phyloP scores from a whole-genome alignment of 2,113 vertebrate species.

The Onychostruthus taczanowskii region DNA sequence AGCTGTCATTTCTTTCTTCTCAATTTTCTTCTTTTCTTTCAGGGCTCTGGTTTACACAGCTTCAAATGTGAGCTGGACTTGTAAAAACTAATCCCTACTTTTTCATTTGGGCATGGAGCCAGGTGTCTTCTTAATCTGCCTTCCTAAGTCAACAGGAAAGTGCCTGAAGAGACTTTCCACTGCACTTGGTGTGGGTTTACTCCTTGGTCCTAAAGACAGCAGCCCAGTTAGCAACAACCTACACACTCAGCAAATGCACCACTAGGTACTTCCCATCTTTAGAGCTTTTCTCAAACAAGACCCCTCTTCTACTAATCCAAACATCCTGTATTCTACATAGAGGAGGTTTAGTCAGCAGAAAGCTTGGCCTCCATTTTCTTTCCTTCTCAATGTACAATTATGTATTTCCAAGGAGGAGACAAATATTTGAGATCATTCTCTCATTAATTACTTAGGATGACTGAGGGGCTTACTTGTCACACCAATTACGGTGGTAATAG shows the following conservation, averaged over 20 bases:
- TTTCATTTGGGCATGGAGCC: not conserved
- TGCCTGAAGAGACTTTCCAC: not conserved
- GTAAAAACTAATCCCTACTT: not conserved
- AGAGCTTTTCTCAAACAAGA: not conserved
- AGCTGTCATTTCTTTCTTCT: not conserved
- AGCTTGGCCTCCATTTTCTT: not conserved
- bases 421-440: not conserved
- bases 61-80: not conserved
- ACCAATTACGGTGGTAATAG: constrained; percentile 80
- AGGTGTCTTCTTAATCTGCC: not conserved
- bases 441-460: not conserved
- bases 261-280: not conserved
- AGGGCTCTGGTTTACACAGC: not conserved
- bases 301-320: not conserved
- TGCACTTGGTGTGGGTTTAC: not conserved
- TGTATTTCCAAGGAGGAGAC: not conserved
- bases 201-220: not conserved
- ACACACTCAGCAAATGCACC: not conserved
- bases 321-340: not conserved
- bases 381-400: not conserved
- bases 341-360: not conserved
- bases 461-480: constrained; percentile 78
- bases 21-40: not conserved
- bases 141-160: not conserved
- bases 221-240: not conserved